Conservation (phyloP, 2,113 vertebrate genomes). For the Alligator sinensis region DNA sequence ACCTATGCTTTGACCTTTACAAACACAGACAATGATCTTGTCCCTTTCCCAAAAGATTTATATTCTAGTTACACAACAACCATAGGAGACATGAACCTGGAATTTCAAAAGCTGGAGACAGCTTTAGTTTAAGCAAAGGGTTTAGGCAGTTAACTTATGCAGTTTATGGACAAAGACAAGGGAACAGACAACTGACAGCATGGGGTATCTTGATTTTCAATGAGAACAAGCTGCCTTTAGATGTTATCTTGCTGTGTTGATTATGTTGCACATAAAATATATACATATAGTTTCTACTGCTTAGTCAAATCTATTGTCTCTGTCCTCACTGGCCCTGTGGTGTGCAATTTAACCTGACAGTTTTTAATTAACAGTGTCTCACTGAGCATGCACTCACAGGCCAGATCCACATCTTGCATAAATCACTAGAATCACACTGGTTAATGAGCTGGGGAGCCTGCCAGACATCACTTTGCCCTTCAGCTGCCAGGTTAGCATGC, state of each 20-base stretch:
- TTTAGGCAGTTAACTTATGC: background rate
- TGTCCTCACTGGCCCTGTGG: background rate
- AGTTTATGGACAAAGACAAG: background rate
- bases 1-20: too few relatives aligned
- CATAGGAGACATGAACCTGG: background rate
- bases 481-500: background rate
- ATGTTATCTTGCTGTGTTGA: background rate
- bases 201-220: background rate
- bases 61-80: too few relatives aligned
- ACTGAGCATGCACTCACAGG: background rate
- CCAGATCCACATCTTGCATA: background rate
- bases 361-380: background rate
- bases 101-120: background rate
- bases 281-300: background rate
- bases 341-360: background rate
- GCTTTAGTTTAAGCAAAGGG: too few relatives aligned
- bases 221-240: background rate
- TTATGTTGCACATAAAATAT: background rate
- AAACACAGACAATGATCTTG: too few relatives aligned
- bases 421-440: background rate
- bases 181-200: background rate
- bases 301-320: background rate
- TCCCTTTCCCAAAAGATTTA: too few relatives aligned
- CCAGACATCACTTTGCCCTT: accelerated
- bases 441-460: accelerated